These are phyloP conservation scores for Perdita meconis DNA, from an alignment of 2,888 invertebrate species.

Conservation along the genomic window DNA sequence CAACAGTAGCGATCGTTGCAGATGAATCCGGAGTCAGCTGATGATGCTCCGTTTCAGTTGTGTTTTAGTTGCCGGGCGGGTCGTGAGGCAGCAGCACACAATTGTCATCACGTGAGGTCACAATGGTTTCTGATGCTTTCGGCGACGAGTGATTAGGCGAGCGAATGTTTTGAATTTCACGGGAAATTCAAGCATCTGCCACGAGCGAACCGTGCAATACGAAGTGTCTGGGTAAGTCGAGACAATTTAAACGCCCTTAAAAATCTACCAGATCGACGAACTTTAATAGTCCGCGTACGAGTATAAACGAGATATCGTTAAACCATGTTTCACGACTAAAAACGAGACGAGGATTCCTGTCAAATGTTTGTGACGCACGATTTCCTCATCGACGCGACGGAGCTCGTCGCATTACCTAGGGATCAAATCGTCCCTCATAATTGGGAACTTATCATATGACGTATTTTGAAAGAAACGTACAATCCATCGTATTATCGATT, in stretches of 20 bases:
- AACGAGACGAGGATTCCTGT: slow-evolving; percentile 18
- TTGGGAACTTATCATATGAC: slow-evolving; percentile 16
- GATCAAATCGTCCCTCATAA: background rate
- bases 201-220: slow-evolving; percentile 23
- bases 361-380: background rate
- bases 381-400: background rate
- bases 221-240: slow-evolving; percentile 45
- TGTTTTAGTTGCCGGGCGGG: slow-evolving; percentile 77
- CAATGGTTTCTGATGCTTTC: slow-evolving; percentile 75
- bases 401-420: background rate
- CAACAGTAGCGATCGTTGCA: slow-evolving; percentile 21
- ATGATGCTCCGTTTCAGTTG: slow-evolving; percentile 57
- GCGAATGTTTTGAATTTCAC: slow-evolving; percentile 72
- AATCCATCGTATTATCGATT: slow-evolving; percentile 62
- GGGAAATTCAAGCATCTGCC: slow-evolving; percentile 64
- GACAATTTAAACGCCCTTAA: background rate
- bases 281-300: background rate
- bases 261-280: background rate
- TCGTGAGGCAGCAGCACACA: slow-evolving; percentile 80
- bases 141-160: slow-evolving; percentile 70
- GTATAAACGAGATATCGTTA: slow-evolving; percentile 11
- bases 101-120: slow-evolving; percentile 79
- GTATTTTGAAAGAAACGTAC: slow-evolving; percentile 11
- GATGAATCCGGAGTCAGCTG: slow-evolving; percentile 72
- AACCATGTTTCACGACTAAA: slow-evolving; percentile 36